These are phyloP conservation scores for Chaunax sp. DNA, from an alignment of 2,797 vertebrate genomes.

Conservation along the genomic window DNA sequence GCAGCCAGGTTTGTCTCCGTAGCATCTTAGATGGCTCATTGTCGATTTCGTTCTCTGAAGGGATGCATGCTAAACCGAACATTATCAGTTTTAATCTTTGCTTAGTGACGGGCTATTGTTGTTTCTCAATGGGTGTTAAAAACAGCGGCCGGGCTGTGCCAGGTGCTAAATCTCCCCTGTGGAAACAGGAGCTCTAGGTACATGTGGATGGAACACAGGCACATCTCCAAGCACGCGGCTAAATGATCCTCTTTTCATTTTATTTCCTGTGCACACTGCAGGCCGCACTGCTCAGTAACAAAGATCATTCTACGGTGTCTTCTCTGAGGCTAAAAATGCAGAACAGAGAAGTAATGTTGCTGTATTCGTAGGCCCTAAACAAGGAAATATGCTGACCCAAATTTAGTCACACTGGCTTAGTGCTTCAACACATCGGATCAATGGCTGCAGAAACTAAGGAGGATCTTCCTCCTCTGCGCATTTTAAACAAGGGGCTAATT, in stretches of 20 bases:
- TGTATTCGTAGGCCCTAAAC: constrained; percentile 29
- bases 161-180: constrained; percentile 62
- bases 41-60: constrained; percentile 20
- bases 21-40: constrained; percentile 27
- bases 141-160: constrained; percentile 34
- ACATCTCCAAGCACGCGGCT: constrained; percentile 16
- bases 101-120: constrained; percentile 39
- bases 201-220: constrained; percentile 46
- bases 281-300: constrained; percentile 9
- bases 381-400: constrained; percentile 64
- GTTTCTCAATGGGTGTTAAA: constrained; percentile 54
- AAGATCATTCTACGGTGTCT: background rate
- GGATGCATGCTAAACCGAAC: background rate
- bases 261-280: constrained; percentile 22
- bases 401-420: constrained; percentile 62
- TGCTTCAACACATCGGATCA: constrained; percentile 43
- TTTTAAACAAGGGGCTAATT: constrained; percentile 52
- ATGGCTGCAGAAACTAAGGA: constrained; percentile 49
- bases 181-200: constrained; percentile 56
- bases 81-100: constrained; percentile 40
- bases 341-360: constrained; percentile 29
- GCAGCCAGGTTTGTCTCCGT: constrained; percentile 12
- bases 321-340: constrained; percentile 25
- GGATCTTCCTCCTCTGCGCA: constrained; percentile 38
- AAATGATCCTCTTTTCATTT: constrained; percentile 56